Percentiles rank a stretch among this genome's conserved stretches.
phyloP scores from a whole-genome alignment of 2,113 vertebrate species.

The Tiliqua scincoides region DNA sequence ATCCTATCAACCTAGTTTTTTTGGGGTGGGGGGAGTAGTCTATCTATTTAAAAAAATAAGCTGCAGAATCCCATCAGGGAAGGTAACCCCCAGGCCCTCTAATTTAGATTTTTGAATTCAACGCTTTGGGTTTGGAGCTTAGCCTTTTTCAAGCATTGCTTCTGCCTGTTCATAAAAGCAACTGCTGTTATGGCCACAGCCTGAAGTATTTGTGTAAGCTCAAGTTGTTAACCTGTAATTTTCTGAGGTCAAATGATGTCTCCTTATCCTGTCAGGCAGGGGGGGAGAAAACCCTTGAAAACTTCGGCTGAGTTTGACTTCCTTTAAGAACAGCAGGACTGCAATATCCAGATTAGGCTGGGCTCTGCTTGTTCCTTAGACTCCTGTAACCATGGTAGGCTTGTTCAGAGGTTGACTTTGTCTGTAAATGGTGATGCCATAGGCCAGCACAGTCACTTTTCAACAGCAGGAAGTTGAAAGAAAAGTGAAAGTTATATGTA shows the following conservation, averaged over 20 bases:
- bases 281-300: background rate
- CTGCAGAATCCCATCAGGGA: background rate
- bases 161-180: background rate
- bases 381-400: background rate
- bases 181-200: background rate
- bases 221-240: conserved; percentile 19
- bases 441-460: background rate
- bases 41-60: conserved; percentile 10
- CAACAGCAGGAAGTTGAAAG: background rate
- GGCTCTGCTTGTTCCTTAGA: conserved; percentile 2
- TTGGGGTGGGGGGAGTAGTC: too few relatives aligned
- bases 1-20: background rate
- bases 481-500: background rate
- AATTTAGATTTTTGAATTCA: conserved; percentile 17
- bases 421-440: background rate
- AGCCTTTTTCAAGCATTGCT: background rate
- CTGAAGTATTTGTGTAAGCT: conserved; percentile 14
- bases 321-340: conserved; percentile 1
- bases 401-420: background rate
- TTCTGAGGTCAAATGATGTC: background rate
- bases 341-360: conserved; percentile 1
- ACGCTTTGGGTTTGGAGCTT: background rate
- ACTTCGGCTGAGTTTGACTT: background rate
- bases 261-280: background rate
- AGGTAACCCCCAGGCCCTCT: background rate